Conservation (phyloP, 1,140 invertebrate genomes). For the Saccostrea echinata region DNA sequence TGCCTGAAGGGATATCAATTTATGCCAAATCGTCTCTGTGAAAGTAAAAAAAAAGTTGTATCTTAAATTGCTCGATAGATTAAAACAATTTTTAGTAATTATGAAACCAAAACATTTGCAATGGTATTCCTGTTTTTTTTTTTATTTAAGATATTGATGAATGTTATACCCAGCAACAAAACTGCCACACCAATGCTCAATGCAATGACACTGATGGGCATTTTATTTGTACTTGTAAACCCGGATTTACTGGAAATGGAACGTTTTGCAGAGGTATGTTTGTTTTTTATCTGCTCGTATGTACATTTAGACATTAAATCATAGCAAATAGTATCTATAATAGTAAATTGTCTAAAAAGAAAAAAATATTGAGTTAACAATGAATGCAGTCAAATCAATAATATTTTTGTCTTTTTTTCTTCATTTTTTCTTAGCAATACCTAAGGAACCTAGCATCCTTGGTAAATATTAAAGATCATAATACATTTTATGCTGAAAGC, state of each 20-base stretch:
- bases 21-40: neutral
- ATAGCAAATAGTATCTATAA: too few species aligned
- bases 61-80: neutral
- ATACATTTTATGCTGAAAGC: neutral
- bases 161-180: neutral
- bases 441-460: neutral
- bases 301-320: too few species aligned
- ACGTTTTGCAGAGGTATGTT: conserved; percentile 9
- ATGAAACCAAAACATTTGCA: neutral
- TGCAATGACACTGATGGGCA: conserved; percentile 18
- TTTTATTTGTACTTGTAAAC: conserved; percentile 15
- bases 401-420: neutral
- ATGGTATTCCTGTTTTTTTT: neutral
- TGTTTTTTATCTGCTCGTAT: too few species aligned
- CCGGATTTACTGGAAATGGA: conserved; percentile 16
- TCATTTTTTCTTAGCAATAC: neutral
- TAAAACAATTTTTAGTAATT: neutral
- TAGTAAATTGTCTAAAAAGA: too few species aligned
- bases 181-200: neutral
- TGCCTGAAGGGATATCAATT: conserved; percentile 49
- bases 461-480: neutral
- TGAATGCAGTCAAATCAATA: too few species aligned
- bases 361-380: too few species aligned
- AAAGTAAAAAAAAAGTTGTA: neutral
- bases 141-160: conserved; percentile 32